Evolutionary conservation across 1,140 invertebrate genomes (phyloP).

Genomic region (Drosophila fuyamai): DNA sequence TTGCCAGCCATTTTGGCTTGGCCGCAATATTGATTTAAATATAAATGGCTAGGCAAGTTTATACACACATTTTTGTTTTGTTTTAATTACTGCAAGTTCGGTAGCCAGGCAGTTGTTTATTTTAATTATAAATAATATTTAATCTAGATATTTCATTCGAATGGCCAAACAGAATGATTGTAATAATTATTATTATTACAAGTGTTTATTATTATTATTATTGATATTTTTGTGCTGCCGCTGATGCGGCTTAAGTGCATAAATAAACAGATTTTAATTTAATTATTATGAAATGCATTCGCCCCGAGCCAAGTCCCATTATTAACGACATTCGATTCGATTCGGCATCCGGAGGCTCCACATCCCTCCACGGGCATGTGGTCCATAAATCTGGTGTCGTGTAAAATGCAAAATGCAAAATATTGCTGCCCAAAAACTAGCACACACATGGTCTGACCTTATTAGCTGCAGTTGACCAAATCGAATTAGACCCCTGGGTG

Average conservation of each 20-base stretch:
- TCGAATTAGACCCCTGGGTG: slow-evolving; percentile 76
- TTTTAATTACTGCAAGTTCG: slow-evolving; percentile 43
- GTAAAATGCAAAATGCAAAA: slow-evolving; percentile 41
- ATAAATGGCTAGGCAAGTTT: slow-evolving; percentile 15
- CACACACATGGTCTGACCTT: slow-evolving; percentile 38
- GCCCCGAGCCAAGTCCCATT: slow-evolving; percentile 21
- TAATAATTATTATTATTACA: slow-evolving; percentile 51
- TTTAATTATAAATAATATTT: slow-evolving; percentile 73
- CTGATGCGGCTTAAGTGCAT: slow-evolving; percentile 52
- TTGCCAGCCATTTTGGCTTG: background rate
- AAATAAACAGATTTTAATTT: slow-evolving; percentile 68
- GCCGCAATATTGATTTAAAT: slow-evolving; percentile 40
- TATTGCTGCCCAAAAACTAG: slow-evolving; percentile 32
- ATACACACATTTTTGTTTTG: slow-evolving; percentile 34
- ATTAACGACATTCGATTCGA: slow-evolving; percentile 29
- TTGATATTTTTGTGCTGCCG: slow-evolving; percentile 24
- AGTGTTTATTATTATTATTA: slow-evolving; percentile 67
- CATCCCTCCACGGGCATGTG: slow-evolving; percentile 26
- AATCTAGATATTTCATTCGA: slow-evolving; percentile 66
- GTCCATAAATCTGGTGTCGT: slow-evolving; percentile 66
- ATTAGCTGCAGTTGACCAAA: slow-evolving; percentile 68
- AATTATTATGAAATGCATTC: slow-evolving; percentile 52
- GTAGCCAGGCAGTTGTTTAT: slow-evolving; percentile 28
- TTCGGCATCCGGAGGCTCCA: slow-evolving; percentile 15
- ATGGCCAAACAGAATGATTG: slow-evolving; percentile 29